Base-by-base conservation (phyloP, 2,113 vertebrate genomes). In the Peromyscus leucopus region DNA sequence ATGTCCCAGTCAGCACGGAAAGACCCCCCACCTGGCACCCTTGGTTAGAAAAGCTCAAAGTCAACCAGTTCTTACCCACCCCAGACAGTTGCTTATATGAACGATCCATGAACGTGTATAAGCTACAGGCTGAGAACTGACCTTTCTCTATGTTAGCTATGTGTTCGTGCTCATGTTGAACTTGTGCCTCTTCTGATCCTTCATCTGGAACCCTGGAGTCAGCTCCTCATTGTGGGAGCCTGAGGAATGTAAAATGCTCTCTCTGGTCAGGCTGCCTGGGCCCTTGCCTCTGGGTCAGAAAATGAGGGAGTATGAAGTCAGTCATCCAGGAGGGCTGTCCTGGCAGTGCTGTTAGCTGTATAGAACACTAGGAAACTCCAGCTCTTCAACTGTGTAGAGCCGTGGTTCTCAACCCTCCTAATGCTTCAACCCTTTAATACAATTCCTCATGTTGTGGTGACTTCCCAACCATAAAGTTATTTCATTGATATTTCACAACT, bases 261-360 rank as follows among this genome's bases (percentile, higher is more conserved):
- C 51, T 22, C 39, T 17, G 36, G 46, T 19, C 24, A 65, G 61
- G 87, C 42, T 48, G 57, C 39, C 74, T 24, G 51, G n/a, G 84
- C 59, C 17, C 19, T 21, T 5, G 39, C 16, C 21, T 12, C 21
- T 19, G 65, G 79, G 76, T 67, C 76, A 39, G 39, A 57, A 63
- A 24, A 36, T 9, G 7, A 31, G 9, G 0, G 61, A n/a, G 13
- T 36, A 2, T 1, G 1, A 11, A 4, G 7, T 24, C 51, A 33
- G 61, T 67, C 39, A 9, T 74, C 16, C 19, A 26, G 72, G 19
- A 78, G 16, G 57, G 28, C 51, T 0, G 3, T 17, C 8, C 46
- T 79, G 39, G 19, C 2, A 82, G 74, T 31, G 0, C 10, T 31
- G 28, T 12, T 13, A 46, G n/a, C 46, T 63, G 12, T 63, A 3